phyloP scores from a whole-genome alignment of 2,797 vertebrate species.

The Buceros bicornis region DNA sequence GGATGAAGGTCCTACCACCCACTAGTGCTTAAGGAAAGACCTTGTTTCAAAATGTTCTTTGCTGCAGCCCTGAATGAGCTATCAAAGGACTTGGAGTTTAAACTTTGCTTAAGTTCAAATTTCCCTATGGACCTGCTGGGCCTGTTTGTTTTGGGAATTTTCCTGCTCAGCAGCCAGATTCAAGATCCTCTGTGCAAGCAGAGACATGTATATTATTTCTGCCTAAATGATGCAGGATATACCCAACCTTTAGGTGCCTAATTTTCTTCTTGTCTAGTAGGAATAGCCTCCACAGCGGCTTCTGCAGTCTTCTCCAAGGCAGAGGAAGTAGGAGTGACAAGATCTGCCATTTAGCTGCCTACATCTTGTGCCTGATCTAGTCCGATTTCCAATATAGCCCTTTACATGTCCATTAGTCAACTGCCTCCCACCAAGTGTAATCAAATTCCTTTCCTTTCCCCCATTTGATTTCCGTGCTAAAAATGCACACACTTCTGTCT shows the following conservation, averaged over 20 bases:
- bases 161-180: background rate
- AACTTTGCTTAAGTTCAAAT: background rate
- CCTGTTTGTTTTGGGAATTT: background rate
- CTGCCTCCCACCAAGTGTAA: background rate
- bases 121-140: background rate
- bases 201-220: background rate
- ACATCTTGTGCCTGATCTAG: background rate
- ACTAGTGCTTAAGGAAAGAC: accelerated
- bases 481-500: background rate
- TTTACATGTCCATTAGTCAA: background rate
- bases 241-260: background rate
- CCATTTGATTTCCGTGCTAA: background rate
- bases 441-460: background rate
- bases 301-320: background rate
- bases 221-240: background rate
- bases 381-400: background rate
- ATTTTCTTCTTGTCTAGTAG: background rate
- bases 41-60: background rate
- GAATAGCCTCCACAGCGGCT: background rate
- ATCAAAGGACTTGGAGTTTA: background rate
- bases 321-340: background rate
- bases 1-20: background rate
- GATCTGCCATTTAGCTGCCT: background rate
- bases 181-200: background rate
- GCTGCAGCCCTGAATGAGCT: background rate